A percentile compares a stretch with the other conserved stretches of the same genome.
Evolutionary conservation across 2,888 invertebrate genomes (phyloP).

Genomic region (Alitta virens): DNA sequence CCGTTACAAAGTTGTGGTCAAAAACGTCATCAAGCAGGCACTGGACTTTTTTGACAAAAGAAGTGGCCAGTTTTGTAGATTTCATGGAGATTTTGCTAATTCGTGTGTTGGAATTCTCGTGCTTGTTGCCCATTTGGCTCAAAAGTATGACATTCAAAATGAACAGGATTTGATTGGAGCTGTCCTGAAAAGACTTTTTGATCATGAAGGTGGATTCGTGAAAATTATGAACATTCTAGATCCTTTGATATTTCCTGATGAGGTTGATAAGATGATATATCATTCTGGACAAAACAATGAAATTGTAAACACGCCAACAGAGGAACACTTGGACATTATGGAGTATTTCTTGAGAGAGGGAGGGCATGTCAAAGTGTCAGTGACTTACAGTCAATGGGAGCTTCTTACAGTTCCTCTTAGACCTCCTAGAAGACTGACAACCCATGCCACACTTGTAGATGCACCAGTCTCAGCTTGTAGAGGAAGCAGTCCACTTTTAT

Average conservation of each 20-base stretch:
- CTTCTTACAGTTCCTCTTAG: background rate
- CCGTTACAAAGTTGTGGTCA: background rate
- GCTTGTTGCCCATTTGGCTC: background rate
- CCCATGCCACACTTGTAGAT: background rate
- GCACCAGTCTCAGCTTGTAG: background rate
- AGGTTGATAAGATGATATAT: background rate
- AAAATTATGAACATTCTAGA: background rate
- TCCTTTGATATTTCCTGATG: background rate
- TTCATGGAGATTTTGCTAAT: background rate
- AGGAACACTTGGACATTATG: background rate
- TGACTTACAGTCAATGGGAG: background rate
- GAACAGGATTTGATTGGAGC: background rate
- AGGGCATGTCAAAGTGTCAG: background rate
- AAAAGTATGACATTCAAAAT: slow-evolving; percentile 1
- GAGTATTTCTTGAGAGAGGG: background rate
- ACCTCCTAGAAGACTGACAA: background rate
- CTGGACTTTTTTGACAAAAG: background rate
- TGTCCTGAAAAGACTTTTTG: background rate
- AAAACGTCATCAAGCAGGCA: background rate
- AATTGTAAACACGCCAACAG: background rate
- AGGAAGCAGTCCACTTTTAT: background rate
- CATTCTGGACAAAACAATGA: background rate
- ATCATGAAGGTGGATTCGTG: background rate
- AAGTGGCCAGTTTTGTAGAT: background rate
- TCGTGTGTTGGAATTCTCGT: background rate